These are phyloP conservation scores for Bimastos eiseni DNA, from an alignment of 2,888 invertebrate genomes.

Conservation along the genomic window DNA sequence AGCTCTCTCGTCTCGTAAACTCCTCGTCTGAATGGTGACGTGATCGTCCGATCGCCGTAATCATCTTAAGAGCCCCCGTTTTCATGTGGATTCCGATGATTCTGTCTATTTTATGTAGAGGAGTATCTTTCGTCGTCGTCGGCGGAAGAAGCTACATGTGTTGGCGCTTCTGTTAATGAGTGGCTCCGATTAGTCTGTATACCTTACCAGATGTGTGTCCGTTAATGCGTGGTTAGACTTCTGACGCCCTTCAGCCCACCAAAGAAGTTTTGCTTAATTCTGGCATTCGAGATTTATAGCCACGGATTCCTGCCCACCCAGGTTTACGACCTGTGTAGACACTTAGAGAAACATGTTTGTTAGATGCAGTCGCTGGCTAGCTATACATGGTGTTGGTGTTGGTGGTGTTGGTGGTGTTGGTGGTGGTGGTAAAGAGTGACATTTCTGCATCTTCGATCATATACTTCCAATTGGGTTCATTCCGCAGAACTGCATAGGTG, in stretches of 20 bases:
- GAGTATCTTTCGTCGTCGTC: not conserved
- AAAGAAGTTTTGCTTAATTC: not conserved
- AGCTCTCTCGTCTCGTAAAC: too few relatives aligned
- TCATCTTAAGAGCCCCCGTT: not conserved
- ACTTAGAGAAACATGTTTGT: too few relatives aligned
- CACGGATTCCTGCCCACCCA: slow-evolving; percentile 5
- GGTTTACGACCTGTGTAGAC: not conserved
- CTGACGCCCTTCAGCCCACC: not conserved
- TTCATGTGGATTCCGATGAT: not conserved
- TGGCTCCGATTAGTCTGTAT: not conserved
- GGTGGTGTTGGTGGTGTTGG: too few relatives aligned
- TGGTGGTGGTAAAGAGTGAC: too few relatives aligned
- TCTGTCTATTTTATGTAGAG: not conserved
- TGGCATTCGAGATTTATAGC: not conserved
- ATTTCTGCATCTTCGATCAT: too few relatives aligned
- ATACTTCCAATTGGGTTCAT: too few relatives aligned
- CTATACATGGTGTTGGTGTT: too few relatives aligned
- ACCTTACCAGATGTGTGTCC: not conserved
- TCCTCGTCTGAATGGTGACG: too few relatives aligned
- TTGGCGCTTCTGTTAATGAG: not conserved
- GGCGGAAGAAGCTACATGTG: slow-evolving; percentile 3
- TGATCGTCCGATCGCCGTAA: not conserved
- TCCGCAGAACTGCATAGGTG: too few relatives aligned
- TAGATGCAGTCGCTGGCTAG: too few relatives aligned
- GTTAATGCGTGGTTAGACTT: not conserved